phyloP scores from a whole-genome alignment of 2,888 invertebrate species.

The Lithodes maja region DNA sequence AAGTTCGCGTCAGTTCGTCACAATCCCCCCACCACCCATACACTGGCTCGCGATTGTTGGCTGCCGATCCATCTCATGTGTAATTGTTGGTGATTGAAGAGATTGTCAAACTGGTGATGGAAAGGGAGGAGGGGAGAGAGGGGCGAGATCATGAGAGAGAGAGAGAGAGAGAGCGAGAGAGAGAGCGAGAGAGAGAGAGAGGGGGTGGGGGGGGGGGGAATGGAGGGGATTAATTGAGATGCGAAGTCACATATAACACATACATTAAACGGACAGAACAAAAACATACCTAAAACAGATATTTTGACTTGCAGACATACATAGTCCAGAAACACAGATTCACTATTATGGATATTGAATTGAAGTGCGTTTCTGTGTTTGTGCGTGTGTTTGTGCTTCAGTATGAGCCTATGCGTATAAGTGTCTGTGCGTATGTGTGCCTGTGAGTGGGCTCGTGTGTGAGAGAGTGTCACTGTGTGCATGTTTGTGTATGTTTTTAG shows the following conservation, averaged over 20 bases:
- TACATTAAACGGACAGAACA: too few relatives aligned
- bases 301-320: too few relatives aligned
- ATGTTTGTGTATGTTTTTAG: too few relatives aligned
- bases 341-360: too few relatives aligned
- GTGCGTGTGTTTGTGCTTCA: too few relatives aligned
- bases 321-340: too few relatives aligned
- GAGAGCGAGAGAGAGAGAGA: not conserved
- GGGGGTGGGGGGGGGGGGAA: not conserved
- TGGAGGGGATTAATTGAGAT: not conserved
- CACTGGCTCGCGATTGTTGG: not conserved
- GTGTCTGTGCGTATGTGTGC: not conserved
- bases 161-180: too few relatives aligned
- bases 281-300: too few relatives aligned
- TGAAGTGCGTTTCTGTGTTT: too few relatives aligned
- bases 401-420: too few relatives aligned
- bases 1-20: too few relatives aligned
- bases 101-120: not conserved
- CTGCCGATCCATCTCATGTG: constrained; percentile 23
- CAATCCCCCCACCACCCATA: not conserved
- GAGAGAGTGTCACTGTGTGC: not conserved
- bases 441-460: not conserved
- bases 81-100: not conserved
- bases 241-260: not conserved
- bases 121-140: not conserved
- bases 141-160: not conserved